Percentiles rank a stretch among this genome's conserved stretches.
phyloP scores from a whole-genome alignment of 2,113 vertebrate genomes.

The Pelecanoides urinatrix region DNA sequence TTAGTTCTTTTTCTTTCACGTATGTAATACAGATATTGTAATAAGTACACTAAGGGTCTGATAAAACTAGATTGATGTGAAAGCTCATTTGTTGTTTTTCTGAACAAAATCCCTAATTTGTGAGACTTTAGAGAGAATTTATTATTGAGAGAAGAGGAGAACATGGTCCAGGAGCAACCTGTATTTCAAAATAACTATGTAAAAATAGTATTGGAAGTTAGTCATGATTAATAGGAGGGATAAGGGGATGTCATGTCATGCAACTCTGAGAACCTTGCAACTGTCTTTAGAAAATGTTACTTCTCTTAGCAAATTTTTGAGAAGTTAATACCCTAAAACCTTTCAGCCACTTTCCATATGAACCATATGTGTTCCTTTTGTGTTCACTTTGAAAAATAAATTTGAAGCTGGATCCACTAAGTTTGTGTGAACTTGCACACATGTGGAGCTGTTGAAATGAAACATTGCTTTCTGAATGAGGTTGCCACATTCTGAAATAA shows the following conservation, averaged over 20 bases:
- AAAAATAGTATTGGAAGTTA: neutral
- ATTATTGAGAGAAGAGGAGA: neutral
- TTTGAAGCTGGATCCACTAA: neutral
- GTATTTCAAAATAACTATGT: neutral
- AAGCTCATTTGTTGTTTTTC: constrained; percentile 8
- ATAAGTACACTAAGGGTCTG: neutral
- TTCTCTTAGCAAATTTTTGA: neutral
- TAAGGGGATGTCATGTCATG: neutral
- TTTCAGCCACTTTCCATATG: neutral
- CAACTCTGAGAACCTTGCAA: neutral
- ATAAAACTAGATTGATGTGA: neutral
- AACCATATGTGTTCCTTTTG: neutral
- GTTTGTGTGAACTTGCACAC: neutral
- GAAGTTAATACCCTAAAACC: neutral
- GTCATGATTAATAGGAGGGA: neutral
- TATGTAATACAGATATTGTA: neutral
- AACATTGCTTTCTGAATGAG: neutral
- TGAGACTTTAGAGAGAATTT: neutral
- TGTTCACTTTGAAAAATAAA: neutral
- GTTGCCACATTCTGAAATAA: neutral
- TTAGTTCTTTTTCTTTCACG: constrained; percentile 1
- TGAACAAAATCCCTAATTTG: neutral
- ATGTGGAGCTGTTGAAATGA: neutral
- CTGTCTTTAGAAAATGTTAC: neutral
- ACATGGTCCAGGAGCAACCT: neutral